phyloP scores from a whole-genome alignment of 2,113 vertebrate genomes.

The Galeopterus variegatus region DNA sequence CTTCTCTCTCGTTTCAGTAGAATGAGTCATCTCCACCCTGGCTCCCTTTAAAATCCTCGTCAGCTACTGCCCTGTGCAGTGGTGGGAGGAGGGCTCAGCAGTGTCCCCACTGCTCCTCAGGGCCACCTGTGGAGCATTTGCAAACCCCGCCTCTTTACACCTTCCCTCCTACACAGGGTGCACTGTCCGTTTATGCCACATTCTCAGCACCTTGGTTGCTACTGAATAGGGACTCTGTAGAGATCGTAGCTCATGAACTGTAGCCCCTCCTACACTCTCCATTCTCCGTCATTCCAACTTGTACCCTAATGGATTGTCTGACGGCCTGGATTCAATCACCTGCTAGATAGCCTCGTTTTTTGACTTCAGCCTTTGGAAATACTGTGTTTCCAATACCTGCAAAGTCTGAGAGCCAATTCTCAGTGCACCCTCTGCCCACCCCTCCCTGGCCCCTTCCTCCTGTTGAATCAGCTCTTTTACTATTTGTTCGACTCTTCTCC shows the following conservation, averaged over 20 bases:
- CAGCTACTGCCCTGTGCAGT: background rate
- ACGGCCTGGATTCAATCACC: background rate
- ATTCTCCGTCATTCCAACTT: background rate
- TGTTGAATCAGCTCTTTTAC: background rate
- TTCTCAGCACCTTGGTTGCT: background rate
- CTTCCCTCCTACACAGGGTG: background rate
- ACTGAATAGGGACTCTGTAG: rapidly evolving
- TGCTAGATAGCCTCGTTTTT: too few species aligned
- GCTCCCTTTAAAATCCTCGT: background rate
- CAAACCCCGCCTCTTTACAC: rapidly evolving
- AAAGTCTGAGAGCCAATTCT: background rate
- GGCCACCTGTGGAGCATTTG: too few species aligned
- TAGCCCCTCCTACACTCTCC: background rate
- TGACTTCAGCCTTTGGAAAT: background rate
- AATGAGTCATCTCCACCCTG: background rate
- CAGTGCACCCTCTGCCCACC: background rate
- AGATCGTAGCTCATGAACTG: rapidly evolving
- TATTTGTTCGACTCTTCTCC: background rate
- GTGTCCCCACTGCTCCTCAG: rapidly evolving
- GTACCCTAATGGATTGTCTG: background rate
- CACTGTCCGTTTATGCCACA: rapidly evolving
- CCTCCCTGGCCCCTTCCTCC: too few species aligned
- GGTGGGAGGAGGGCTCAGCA: background rate
- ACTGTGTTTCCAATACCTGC: background rate
- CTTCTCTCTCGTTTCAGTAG: background rate